phyloP scores from a whole-genome alignment of 2,797 vertebrate species.

The Prunella strophiata region DNA sequence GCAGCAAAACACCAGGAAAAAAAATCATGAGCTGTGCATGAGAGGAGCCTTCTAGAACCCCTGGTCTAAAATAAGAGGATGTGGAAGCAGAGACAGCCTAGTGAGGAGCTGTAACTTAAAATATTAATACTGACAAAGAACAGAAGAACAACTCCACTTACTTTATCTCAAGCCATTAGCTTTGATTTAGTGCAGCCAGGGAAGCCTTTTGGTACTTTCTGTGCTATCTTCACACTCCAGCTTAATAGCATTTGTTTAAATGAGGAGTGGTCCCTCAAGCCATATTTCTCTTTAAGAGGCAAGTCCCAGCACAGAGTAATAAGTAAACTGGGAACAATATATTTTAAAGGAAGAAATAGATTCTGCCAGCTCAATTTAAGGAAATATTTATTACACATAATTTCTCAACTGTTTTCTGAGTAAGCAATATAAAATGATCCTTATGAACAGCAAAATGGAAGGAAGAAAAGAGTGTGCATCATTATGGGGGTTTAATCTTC shows the following conservation, averaged over 20 bases:
- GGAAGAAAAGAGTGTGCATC: constrained; percentile 9
- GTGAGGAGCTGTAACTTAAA: constrained; percentile 62
- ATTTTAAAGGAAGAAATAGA: constrained; percentile 66
- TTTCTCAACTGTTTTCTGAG: constrained; percentile 70
- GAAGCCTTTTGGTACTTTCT: constrained; percentile 66
- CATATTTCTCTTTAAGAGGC: constrained; percentile 74
- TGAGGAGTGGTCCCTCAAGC: constrained; percentile 70
- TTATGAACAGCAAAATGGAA: constrained; percentile 28
- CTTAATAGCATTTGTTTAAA: constrained; percentile 76
- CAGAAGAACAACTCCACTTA: constrained; percentile 49
- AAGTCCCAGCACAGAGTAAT: constrained; percentile 62
- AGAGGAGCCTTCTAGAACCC: constrained; percentile 6
- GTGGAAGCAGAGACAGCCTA: background rate
- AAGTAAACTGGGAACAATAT: constrained; percentile 70
- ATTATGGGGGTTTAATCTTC: constrained; percentile 43
- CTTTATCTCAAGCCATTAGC: constrained; percentile 66
- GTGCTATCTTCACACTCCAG: constrained; percentile 67
- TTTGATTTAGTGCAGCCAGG: constrained; percentile 73
- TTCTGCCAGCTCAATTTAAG: constrained; percentile 65
- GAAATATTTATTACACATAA: constrained; percentile 68
- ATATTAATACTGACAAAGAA: constrained; percentile 76
- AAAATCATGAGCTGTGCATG: background rate
- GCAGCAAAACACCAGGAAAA: background rate
- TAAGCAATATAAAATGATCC: constrained; percentile 53
- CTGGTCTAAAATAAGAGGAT: background rate